Base-by-base conservation (phyloP, 1,140 invertebrate species). In the Plodia interpunctella region DNA sequence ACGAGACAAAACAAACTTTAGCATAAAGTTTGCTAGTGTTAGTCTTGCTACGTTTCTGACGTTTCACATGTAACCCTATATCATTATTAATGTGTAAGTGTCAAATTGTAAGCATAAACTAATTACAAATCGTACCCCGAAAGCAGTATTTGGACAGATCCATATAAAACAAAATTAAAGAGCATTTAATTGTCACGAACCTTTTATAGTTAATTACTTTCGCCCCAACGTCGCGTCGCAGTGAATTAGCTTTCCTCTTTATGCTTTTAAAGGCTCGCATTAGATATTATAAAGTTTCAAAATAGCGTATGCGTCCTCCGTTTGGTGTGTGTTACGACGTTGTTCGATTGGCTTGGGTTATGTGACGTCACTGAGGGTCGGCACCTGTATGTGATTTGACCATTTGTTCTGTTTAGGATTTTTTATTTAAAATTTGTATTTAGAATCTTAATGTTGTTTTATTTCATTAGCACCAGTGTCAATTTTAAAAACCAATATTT, bases 101-200 rank as follows among this genome's bases (percentile, higher is more conserved):
- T 6, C 6, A 25, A 25, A 25, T 6, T 25, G 2, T 3, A 25
- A 25, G 21, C 21, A 25, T 25, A 15, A 44, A 44, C 38, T 44
- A n/a, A 44, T 15, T 15, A 17, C 13, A 17, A 44, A 44, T 44
- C 13, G 8, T 44, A 5, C 5, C 38, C 13, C 38, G 0, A 3
- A n/a, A 6, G 13, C 38, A 44, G 38, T 44, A 32, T 32, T 32
- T 32, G 30, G 30, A 32, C 15, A 15, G 38, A 15, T 44, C 38
- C 38, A 44, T n/a, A n/a, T 17, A 44, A 44, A 44, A 44, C 38
- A 44, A 32, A 32, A 32, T 44, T 15, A 44, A 44, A 44, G 13
- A 44, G 38, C 15, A 44, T 44, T 44, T 44, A 44, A 44, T 44
- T 44, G 38, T 15, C 38, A 44, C 38, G 38, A 44, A 44, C 38